phyloP scores from a whole-genome alignment of 2,113 vertebrate species.

The Myotis lucifugus region DNA sequence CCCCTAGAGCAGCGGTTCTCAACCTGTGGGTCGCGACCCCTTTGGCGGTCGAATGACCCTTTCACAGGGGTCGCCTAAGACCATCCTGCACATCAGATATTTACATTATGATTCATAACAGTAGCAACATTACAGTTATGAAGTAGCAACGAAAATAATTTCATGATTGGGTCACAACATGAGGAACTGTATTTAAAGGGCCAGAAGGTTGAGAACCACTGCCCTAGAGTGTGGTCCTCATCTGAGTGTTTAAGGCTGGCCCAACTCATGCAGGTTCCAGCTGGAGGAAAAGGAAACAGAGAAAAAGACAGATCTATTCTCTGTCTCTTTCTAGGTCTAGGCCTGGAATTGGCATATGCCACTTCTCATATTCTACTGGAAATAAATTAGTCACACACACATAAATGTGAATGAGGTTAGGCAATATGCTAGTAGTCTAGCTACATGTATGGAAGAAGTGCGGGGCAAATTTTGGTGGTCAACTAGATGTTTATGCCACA shows the following conservation, averaged over 20 bases:
- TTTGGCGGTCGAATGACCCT: too few relatives aligned
- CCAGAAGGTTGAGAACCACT: too few relatives aligned
- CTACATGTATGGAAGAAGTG: background rate
- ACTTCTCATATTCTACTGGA: background rate
- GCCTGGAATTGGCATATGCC: background rate
- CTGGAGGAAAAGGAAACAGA: background rate
- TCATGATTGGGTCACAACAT: too few relatives aligned
- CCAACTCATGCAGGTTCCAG: background rate
- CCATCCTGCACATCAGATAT: too few relatives aligned
- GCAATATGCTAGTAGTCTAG: background rate
- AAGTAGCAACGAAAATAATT: too few relatives aligned
- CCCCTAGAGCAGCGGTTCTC: too few relatives aligned
- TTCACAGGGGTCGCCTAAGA: too few relatives aligned
- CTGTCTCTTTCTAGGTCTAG: background rate
- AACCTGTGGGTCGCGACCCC: too few relatives aligned
- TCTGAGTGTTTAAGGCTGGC: background rate
- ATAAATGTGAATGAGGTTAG: background rate
- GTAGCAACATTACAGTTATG: too few relatives aligned
- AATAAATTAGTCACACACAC: constrained; percentile 10
- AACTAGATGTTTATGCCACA: background rate
- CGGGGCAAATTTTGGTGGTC: background rate
- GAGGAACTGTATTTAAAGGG: too few relatives aligned
- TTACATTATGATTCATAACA: too few relatives aligned
- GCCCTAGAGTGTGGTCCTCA: background rate
- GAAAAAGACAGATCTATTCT: background rate